Conservation (phyloP, 2,888 invertebrate genomes). For the Apotomis turbidana region DNA sequence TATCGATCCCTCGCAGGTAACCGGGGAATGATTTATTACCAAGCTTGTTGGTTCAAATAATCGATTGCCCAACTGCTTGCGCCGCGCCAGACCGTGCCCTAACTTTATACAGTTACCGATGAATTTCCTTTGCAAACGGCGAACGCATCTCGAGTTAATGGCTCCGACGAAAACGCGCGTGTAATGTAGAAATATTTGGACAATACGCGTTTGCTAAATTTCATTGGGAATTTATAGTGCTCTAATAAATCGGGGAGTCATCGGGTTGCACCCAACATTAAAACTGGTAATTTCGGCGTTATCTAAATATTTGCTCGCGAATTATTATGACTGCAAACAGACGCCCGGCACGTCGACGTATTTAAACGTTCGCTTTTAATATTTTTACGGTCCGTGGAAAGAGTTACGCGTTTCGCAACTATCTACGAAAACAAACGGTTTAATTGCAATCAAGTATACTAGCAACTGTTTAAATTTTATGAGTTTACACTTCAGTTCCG, state of each 20-base stretch:
- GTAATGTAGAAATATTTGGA: constrained; percentile 72
- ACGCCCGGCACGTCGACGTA: constrained; percentile 25
- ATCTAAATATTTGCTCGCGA: constrained; percentile 37
- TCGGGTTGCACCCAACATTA: constrained; percentile 42
- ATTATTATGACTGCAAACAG: constrained; percentile 41
- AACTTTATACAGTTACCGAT: constrained; percentile 47
- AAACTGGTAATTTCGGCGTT: constrained; percentile 44
- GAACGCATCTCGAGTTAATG: constrained; percentile 71
- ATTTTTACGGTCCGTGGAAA: constrained; percentile 28
- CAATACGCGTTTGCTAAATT: constrained; percentile 68
- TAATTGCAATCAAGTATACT: constrained; percentile 1
- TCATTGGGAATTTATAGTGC: constrained; percentile 67
- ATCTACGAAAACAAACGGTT: constrained; percentile 14
- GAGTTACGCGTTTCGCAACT: constrained; percentile 21
- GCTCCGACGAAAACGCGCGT: constrained; percentile 70
- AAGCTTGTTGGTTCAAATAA: constrained; percentile 81
- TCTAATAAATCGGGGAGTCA: constrained; percentile 61
- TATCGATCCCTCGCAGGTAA: constrained; percentile 79
- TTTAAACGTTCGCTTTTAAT: constrained; percentile 26
- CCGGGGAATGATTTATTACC: constrained; percentile 81
- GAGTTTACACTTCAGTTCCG: background rate
- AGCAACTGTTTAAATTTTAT: constrained; percentile 10
- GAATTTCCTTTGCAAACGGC: constrained; percentile 50
- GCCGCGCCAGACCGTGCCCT: constrained; percentile 53
- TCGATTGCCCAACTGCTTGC: constrained; percentile 68